phyloP scores from a whole-genome alignment of 2,113 vertebrate species.

The Hiodon alosoides region DNA sequence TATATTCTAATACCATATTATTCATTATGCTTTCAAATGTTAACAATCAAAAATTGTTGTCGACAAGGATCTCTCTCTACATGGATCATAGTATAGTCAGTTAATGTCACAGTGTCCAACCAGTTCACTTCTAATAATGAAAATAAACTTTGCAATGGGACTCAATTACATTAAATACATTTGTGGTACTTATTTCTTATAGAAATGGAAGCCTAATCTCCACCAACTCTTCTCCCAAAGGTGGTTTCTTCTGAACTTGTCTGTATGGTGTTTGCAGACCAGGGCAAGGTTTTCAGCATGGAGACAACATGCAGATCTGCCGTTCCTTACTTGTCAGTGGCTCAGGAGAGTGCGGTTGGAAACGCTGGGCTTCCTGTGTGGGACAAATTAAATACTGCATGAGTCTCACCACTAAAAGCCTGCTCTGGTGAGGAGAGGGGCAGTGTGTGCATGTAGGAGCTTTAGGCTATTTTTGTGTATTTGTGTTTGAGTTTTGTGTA shows the following conservation, averaged over 20 bases:
- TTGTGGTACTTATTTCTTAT: neutral
- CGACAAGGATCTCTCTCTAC: no score
- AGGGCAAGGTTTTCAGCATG: neutral
- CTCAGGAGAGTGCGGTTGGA: neutral
- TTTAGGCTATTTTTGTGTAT: neutral
- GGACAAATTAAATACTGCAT: slow-evolving; percentile 10
- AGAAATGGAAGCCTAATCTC: no score
- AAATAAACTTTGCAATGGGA: neutral
- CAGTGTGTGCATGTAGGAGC: neutral
- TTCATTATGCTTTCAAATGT: neutral
- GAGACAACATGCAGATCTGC: neutral
- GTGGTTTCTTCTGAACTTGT: neutral
- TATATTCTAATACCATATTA: no score
- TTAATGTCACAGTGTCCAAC: no score
- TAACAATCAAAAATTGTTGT: neutral
- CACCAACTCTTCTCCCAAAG: neutral
- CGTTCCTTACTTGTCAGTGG: neutral
- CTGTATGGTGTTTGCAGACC: neutral
- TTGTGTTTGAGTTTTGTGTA: neutral
- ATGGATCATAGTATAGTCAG: neutral
- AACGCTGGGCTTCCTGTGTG: neutral
- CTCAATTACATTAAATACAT: neutral
- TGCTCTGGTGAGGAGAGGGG: neutral
- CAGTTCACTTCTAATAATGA: neutral
- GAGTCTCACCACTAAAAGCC: slow-evolving; percentile 23